phyloP scores from a whole-genome alignment of 2,113 vertebrate genomes.

The Oncorhynchus nerka region DNA sequence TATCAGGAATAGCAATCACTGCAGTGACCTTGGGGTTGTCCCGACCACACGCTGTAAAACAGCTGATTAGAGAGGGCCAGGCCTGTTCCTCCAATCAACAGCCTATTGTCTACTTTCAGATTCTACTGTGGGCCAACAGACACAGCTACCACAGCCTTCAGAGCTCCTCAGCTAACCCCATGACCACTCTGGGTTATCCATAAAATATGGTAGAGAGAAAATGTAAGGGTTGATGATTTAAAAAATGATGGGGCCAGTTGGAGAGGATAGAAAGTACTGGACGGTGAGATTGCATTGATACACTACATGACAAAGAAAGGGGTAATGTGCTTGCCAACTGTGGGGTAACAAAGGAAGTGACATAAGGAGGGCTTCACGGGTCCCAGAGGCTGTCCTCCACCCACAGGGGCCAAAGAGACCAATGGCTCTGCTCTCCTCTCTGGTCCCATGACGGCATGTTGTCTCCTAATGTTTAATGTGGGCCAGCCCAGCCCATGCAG shows the following conservation, averaged over 20 bases:
- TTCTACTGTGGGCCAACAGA: constrained; percentile 37
- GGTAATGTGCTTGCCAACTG: no score
- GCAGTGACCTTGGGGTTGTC: constrained; percentile 36
- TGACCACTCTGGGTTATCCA: constrained; percentile 5
- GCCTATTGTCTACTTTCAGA: constrained; percentile 44
- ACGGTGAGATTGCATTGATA: no score
- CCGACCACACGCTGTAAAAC: constrained; percentile 37
- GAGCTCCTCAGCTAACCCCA: constrained; percentile 5
- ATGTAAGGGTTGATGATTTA: no score
- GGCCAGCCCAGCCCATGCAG: constrained; percentile 45
- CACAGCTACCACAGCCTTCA: constrained; percentile 53
- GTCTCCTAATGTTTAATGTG: constrained; percentile 58
- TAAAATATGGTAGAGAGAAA: no score
- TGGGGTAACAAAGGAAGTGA: no score
- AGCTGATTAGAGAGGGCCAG: constrained; percentile 51
- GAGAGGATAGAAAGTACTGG: no score
- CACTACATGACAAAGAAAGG: no score
- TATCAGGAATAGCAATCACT: constrained; percentile 15
- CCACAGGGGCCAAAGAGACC: no score
- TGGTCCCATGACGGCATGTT: constrained; percentile 48
- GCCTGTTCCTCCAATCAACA: constrained; percentile 41
- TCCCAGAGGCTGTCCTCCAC: no score
- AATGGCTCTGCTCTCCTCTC: constrained; percentile 17
- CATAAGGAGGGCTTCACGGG: no score
- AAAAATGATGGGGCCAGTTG: no score